Evolutionary conservation across 2,888 invertebrate species (phyloP).

Genomic region (Meganola albula): DNA sequence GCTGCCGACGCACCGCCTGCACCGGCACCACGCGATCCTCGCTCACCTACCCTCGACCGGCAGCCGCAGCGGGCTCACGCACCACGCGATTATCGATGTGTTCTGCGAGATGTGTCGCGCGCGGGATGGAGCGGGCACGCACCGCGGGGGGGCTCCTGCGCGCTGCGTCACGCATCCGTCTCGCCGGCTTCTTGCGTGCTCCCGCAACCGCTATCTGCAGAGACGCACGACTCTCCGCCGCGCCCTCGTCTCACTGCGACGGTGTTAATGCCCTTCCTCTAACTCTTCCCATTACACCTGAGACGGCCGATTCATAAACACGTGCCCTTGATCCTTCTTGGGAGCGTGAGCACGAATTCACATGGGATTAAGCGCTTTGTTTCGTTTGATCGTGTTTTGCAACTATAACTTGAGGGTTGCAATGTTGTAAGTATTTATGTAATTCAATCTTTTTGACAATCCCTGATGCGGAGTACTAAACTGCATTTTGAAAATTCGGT

Average conservation of each 20-base stretch:
- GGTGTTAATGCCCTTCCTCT: constrained; percentile 44
- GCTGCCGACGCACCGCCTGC: constrained; percentile 45
- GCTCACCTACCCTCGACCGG: constrained; percentile 32
- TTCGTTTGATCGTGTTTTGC: too few relatives aligned
- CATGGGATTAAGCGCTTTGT: too few relatives aligned
- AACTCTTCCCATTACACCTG: constrained; percentile 26
- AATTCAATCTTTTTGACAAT: too few relatives aligned
- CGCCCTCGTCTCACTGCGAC: constrained; percentile 38
- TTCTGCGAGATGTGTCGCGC: constrained; percentile 56
- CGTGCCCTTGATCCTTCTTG: too few relatives aligned
- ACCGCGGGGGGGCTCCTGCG: constrained; percentile 55
- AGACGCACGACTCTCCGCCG: constrained; percentile 39
- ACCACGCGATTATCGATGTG: constrained; percentile 71
- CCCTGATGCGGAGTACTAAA: too few relatives aligned
- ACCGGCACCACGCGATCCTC: constrained; percentile 42
- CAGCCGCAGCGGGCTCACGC: constrained; percentile 56
- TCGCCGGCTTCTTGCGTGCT: constrained; percentile 63
- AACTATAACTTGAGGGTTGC: too few relatives aligned
- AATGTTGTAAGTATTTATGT: too few relatives aligned
- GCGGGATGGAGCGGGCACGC: constrained; percentile 30
- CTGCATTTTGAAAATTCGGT: too few relatives aligned
- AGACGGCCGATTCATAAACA: constrained; percentile 19
- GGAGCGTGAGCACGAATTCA: too few relatives aligned
- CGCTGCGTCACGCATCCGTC: constrained; percentile 76
- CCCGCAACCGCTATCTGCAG: constrained; percentile 68